These are phyloP conservation scores for Margarornis squamiger DNA, from an alignment of 2,797 vertebrate species.

Conservation along the genomic window DNA sequence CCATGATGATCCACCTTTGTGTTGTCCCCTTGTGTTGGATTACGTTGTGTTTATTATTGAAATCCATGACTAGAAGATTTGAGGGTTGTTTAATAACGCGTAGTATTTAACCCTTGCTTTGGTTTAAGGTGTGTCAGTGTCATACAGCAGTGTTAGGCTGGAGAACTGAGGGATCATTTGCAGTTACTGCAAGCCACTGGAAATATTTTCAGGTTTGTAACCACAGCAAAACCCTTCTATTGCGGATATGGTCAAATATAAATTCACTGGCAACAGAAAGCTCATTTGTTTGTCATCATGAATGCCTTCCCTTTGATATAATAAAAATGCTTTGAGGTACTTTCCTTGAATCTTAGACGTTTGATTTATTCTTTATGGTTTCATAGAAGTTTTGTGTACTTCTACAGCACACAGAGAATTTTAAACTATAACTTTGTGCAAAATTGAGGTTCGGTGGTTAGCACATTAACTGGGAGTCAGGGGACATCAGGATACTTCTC, in stretches of 20 bases:
- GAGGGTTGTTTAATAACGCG: background rate
- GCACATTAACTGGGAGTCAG: background rate
- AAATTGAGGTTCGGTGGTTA: background rate
- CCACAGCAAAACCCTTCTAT: background rate
- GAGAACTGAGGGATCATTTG: background rate
- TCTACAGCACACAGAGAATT: background rate
- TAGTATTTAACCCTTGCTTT: background rate
- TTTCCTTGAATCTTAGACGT: background rate
- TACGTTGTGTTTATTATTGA: background rate
- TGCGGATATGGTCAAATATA: slow-evolving; percentile 33
- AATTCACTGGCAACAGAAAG: background rate
- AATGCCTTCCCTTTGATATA: background rate
- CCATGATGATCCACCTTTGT: background rate
- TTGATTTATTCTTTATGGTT: background rate
- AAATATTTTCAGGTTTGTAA: slow-evolving; percentile 14
- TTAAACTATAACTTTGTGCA: background rate
- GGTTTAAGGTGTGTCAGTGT: background rate
- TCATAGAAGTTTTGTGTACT: background rate
- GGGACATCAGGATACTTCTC: background rate
- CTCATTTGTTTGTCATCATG: background rate
- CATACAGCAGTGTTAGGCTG: background rate
- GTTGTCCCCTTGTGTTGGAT: background rate
- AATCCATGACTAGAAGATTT: background rate
- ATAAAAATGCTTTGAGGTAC: background rate
- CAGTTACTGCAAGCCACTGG: background rate